Evolutionary conservation across 2,888 invertebrate genomes (phyloP).

Genomic region (Harpalus rufipes): DNA sequence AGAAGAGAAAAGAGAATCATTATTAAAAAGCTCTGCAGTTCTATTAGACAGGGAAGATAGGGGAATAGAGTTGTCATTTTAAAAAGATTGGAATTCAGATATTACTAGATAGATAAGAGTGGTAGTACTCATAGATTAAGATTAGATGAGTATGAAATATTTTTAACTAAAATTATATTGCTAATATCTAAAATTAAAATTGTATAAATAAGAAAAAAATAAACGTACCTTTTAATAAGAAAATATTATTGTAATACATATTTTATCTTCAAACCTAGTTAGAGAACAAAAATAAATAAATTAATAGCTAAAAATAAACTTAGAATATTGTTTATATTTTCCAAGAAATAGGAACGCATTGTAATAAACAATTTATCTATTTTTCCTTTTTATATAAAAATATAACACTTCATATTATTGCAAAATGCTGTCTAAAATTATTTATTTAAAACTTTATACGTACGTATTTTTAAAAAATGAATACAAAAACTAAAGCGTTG

Average conservation of each 20-base stretch:
- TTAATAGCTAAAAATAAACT: slow-evolving; percentile 1
- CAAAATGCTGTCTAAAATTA: too few species aligned
- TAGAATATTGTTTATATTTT: slow-evolving; percentile 6
- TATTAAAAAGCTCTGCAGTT: slow-evolving; percentile 70
- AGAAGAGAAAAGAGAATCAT: slow-evolving; percentile 72
- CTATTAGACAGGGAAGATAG: slow-evolving; percentile 30
- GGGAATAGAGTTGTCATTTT: slow-evolving; percentile 15
- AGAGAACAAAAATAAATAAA: slow-evolving; percentile 28
- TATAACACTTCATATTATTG: too few species aligned
- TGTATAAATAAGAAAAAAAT: slow-evolving; percentile 2
- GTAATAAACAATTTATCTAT: slow-evolving; percentile 10
- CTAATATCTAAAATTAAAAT: neutral
- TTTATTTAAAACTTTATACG: too few species aligned
- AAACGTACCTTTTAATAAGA: slow-evolving; percentile 33
- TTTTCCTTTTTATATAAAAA: neutral
- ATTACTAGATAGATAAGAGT: neutral
- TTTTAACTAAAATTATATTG: slow-evolving; percentile 2
- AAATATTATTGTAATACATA: slow-evolving; percentile 19
- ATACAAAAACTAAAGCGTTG: too few species aligned
- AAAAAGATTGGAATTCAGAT: neutral
- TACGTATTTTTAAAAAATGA: too few species aligned
- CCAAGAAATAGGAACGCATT: neutral
- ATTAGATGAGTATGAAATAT: neutral
- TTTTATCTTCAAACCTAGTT: slow-evolving; percentile 32
- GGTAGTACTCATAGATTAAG: neutral